Evolutionary conservation across 2,888 invertebrate species (phyloP).

Genomic region (Stomorhina lunata): DNA sequence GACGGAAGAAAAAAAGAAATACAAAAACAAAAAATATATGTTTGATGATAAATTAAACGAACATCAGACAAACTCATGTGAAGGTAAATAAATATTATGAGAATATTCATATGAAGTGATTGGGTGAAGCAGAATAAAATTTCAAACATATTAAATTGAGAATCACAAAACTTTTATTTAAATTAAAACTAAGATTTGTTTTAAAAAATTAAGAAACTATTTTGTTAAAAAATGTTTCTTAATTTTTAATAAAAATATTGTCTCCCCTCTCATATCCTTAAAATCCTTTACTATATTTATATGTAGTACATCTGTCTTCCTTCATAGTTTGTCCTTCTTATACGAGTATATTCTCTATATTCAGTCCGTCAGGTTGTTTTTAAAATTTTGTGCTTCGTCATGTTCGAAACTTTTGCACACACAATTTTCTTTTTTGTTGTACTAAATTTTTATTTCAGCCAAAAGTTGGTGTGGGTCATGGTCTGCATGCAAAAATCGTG

Average conservation of each 20-base stretch:
- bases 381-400: conserved; percentile 57
- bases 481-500: conserved; percentile 69
- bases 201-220: no score
- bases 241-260: no score
- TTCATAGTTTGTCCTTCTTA: conserved; percentile 54
- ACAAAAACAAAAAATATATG: conserved; percentile 27
- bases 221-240: no score
- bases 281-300: no score
- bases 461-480: conserved; percentile 77
- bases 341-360: conserved; percentile 45
- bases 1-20: conserved; percentile 17
- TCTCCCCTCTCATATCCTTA: no score
- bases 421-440: conserved; percentile 25
- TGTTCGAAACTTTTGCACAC: conserved; percentile 22
- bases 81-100: neutral
- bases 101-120: neutral
- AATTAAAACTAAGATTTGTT: no score
- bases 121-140: neutral
- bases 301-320: conserved; percentile 39
- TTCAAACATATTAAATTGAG: conserved; percentile 72
- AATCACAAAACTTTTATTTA: no score
- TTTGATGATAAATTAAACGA: neutral
- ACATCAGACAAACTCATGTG: neutral
- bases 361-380: conserved; percentile 50
- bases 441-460: conserved; percentile 37